A percentile compares a stretch with the other conserved stretches of the same genome.
These are phyloP conservation scores for Poecilia picta DNA, from an alignment of 2,797 vertebrate genomes.

Conservation along the genomic window DNA sequence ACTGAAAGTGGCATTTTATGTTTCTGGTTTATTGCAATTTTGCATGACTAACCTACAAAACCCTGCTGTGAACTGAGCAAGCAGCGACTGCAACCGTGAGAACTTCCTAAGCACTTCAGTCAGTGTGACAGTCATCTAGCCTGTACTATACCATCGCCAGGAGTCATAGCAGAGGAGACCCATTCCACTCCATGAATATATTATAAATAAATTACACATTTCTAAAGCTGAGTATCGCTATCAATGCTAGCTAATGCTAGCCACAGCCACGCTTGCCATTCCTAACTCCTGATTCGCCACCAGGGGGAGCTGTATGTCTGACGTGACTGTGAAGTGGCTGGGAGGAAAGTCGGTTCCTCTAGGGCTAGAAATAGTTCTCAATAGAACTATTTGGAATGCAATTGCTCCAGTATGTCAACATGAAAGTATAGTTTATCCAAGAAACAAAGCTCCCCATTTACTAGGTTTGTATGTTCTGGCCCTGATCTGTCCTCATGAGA, in stretches of 20 bases:
- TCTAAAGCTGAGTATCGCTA: too few relatives aligned
- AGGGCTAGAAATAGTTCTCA: neutral
- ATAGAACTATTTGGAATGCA: neutral
- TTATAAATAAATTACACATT: too few relatives aligned
- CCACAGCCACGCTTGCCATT: neutral
- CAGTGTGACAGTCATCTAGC: too few relatives aligned
- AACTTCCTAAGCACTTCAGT: too few relatives aligned
- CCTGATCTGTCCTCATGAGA: neutral
- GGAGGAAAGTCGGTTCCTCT: neutral
- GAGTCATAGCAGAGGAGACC: too few relatives aligned
- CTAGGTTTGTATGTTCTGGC: neutral
- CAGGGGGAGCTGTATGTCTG: too few relatives aligned
- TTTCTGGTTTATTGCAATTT: slow-evolving; percentile 5
- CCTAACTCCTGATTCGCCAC: neutral
- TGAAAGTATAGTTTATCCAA: neutral
- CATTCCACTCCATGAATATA: too few relatives aligned
- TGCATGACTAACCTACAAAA: neutral
- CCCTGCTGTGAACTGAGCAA: too few relatives aligned
- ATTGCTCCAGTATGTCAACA: neutral
- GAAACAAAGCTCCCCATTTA: neutral
- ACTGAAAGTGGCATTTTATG: neutral
- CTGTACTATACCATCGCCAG: too few relatives aligned
- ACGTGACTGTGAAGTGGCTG: neutral
- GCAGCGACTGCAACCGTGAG: too few relatives aligned
- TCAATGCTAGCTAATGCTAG: too few relatives aligned